These are phyloP conservation scores for Forbesichthys papilliferus DNA, from an alignment of 2,113 vertebrate genomes.

Conservation along the genomic window DNA sequence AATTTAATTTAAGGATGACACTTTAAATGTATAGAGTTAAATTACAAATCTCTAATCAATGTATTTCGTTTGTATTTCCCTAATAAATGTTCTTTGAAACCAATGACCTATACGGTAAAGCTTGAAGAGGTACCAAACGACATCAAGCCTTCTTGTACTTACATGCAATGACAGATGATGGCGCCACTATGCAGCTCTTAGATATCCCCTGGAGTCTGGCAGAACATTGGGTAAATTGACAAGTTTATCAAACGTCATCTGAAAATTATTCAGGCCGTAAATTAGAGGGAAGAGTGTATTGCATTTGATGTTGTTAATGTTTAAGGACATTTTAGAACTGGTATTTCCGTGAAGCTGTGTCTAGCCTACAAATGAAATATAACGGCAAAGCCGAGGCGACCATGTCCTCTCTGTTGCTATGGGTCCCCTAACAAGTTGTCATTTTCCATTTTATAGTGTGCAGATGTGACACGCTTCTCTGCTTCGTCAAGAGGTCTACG, in stretches of 20 bases:
- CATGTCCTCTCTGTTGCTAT: background rate
- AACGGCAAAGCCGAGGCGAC: too few species aligned
- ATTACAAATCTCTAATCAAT: too few species aligned
- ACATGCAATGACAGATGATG: slow-evolving; percentile 69
- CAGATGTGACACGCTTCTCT: background rate
- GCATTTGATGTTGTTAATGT: slow-evolving; percentile 27
- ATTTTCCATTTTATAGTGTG: background rate
- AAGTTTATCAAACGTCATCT: slow-evolving; percentile 68
- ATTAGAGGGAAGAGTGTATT: slow-evolving; percentile 23
- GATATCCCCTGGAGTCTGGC: slow-evolving; percentile 55
- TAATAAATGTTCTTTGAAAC: slow-evolving; percentile 43
- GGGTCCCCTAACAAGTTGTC: background rate
- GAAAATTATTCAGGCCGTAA: slow-evolving; percentile 57
- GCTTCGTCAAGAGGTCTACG: slow-evolving; percentile 9
- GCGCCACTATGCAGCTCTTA: slow-evolving; percentile 72
- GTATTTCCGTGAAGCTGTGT: background rate
- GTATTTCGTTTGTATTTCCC: too few species aligned
- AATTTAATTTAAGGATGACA: too few species aligned
- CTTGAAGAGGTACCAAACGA: slow-evolving; percentile 59
- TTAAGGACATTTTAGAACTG: background rate
- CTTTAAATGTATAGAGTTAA: too few species aligned
- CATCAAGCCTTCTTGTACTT: slow-evolving; percentile 53
- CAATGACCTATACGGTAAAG: slow-evolving; percentile 47
- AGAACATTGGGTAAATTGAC: slow-evolving; percentile 60
- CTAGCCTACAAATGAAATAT: too few species aligned